phyloP scores from a whole-genome alignment of 2,888 invertebrate species.

The Cyclophora punctaria region DNA sequence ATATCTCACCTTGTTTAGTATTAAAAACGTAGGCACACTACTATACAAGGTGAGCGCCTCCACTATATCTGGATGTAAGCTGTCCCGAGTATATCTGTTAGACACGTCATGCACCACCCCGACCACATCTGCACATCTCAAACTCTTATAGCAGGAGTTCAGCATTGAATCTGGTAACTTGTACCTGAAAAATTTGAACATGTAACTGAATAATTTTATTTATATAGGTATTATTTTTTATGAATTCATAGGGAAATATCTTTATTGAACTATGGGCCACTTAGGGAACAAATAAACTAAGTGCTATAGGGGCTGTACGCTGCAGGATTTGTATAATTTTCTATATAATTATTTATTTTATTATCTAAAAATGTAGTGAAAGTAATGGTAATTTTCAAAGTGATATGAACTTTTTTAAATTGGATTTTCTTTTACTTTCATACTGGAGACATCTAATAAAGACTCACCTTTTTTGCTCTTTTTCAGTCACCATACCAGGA shows the following conservation, averaged over 20 bases:
- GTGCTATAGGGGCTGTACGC: no score
- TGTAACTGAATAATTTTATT: background rate
- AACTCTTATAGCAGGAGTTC: constrained; percentile 72
- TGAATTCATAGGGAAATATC: no score
- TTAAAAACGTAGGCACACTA: constrained; percentile 80
- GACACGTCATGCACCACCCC: constrained; percentile 91
- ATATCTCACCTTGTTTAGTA: constrained; percentile 88
- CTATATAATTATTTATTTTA: no score
- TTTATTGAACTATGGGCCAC: no score
- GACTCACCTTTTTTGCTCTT: constrained; percentile 80
- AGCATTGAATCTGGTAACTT: constrained; percentile 60
- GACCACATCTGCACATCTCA: constrained; percentile 84
- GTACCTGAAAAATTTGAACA: constrained; percentile 34
- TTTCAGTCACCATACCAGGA: constrained; percentile 87
- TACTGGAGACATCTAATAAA: no score
- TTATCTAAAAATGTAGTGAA: no score
- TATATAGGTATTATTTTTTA: no score
- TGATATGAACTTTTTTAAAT: no score
- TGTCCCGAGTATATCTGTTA: constrained; percentile 79
- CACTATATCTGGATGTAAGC: constrained; percentile 81
- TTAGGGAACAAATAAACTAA: no score
- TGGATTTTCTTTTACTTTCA: no score
- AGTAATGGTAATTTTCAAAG: no score
- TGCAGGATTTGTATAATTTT: no score
- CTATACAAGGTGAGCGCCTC: constrained; percentile 30